Percentiles rank a stretch among this genome's conserved stretches.
Conservation (phyloP, 2,888 invertebrate genomes). For the Hydriomena furcata region DNA sequence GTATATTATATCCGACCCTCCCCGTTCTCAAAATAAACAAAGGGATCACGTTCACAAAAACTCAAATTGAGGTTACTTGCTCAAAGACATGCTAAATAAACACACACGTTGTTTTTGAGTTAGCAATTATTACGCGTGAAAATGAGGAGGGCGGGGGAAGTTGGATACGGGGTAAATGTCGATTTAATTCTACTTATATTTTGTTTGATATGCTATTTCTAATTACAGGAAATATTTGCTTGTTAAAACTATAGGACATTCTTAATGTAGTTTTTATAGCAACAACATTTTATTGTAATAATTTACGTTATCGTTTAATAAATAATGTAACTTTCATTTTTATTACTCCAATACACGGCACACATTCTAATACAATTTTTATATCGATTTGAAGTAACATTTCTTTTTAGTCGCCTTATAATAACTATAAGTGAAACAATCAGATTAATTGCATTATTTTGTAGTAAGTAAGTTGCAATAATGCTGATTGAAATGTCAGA, state of each 20-base stretch:
- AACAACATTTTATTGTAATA: neutral
- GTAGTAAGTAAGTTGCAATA: neutral
- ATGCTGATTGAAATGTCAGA: neutral
- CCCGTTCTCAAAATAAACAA: slow-evolving; percentile 65
- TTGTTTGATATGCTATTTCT: too few relatives aligned
- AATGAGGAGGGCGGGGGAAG: slow-evolving; percentile 3
- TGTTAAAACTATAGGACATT: neutral
- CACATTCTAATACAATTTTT: neutral
- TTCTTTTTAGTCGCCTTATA: too few relatives aligned
- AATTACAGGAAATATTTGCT: neutral
- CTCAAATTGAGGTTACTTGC: slow-evolving; percentile 40
- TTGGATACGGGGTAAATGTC: neutral
- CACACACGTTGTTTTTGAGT: slow-evolving; percentile 13
- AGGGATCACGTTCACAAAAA: slow-evolving; percentile 47
- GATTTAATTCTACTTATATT: too few relatives aligned
- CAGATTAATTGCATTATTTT: too few relatives aligned
- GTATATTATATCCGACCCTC: slow-evolving; percentile 47
- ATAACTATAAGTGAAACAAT: too few relatives aligned
- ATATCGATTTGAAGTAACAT: neutral
- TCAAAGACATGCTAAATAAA: slow-evolving; percentile 21
- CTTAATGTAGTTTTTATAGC: slow-evolving; percentile 1
- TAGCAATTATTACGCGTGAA: slow-evolving; percentile 11
- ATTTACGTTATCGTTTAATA: slow-evolving; percentile 12
- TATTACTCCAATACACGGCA: neutral
- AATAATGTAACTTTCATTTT: slow-evolving; percentile 1